Conservation (phyloP, 1,140 invertebrate genomes). For the Drosophila triauraria region DNA sequence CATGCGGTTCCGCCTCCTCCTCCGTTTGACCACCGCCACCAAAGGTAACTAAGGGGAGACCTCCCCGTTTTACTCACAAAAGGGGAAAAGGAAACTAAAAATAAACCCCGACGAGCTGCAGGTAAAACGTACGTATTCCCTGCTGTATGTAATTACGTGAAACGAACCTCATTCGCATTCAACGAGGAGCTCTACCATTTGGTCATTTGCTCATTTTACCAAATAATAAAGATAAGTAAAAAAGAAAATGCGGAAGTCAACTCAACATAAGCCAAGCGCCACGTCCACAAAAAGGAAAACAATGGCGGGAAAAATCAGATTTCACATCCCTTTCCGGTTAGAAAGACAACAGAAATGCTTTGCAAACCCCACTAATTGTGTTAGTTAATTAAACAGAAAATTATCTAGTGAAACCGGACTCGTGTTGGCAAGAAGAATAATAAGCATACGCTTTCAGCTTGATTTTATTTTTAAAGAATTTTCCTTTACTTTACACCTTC, state of each 20-base stretch:
- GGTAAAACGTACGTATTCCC: conserved; percentile 18
- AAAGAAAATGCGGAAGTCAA: conserved; percentile 36
- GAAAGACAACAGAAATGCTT: not conserved
- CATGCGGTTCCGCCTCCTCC: conserved; percentile 22
- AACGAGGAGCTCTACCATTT: conserved; percentile 26
- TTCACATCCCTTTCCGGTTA: conserved; percentile 10
- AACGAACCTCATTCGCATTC: conserved; percentile 40
- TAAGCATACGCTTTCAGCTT: too few relatives aligned
- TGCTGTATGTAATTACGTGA: conserved; percentile 38
- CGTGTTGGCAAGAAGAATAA: not conserved
- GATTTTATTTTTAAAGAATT: not conserved
- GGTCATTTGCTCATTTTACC: conserved; percentile 48
- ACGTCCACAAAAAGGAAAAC: conserved; percentile 13
- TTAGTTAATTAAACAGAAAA: conserved; percentile 37
- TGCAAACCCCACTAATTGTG: conserved; percentile 11
- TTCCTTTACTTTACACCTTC: not conserved
- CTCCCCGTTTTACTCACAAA: conserved; percentile 6
- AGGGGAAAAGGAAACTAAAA: conserved; percentile 37
- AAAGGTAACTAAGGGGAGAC: not conserved
- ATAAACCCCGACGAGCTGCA: conserved; percentile 25
- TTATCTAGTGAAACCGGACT: conserved; percentile 19
- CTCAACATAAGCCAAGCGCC: conserved; percentile 20
- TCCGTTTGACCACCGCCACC: conserved; percentile 2
- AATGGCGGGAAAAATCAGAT: conserved; percentile 26
- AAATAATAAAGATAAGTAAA: conserved; percentile 45